Base-by-base conservation (phyloP, 1,140 invertebrate genomes). In the Drosophila guanche region DNA sequence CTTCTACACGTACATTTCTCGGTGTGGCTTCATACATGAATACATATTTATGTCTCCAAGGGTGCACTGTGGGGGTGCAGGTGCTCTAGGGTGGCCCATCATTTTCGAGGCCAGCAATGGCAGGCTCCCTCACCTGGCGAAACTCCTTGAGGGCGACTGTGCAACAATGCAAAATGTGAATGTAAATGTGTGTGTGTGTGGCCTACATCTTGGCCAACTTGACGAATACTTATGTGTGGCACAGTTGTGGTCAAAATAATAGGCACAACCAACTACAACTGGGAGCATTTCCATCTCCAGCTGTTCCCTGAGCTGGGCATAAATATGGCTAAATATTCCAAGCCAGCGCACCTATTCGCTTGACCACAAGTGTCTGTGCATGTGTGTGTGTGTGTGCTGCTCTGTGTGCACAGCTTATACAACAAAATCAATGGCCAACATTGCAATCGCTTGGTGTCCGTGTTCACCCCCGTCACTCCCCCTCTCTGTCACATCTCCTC, bases 361-460 rank as follows among this genome's bases (percentile, higher is more conserved):
- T 54, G 29, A 5, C 1, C 22, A 5, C 43, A 48, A 45, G 42
- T 46, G 16, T 58, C 7, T 47, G 22, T 51, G 41, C 46, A 12
- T 53, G 41, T 29, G 14, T 47, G 6, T 58, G 20, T 62, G 57
- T 53, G 60, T 43, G 60, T 53, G 52, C 45, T 29, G 47, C 46
- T 33, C 8, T 33, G 29, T 33, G 29, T 33, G 33, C 33, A 7
- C 33, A 12, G 59, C 76, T 85, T 85, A 85, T 86, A 81, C 83
- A 85, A 85, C 69, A 86, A 85, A 85, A 85, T 85, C 80, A 86
- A 85, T 85, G 80, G 73, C 73, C 77, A 77, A 66, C 77, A 72
- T 73, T 85, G 81, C 80, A 85, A 84, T 85, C 58, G 59, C 65
- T 76, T 57, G 52, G 37, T 47, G 69, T 65, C 53, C 67, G 73